Evolutionary conservation across 2,113 vertebrate genomes (phyloP).

Genomic region (Danio rerio): DNA sequence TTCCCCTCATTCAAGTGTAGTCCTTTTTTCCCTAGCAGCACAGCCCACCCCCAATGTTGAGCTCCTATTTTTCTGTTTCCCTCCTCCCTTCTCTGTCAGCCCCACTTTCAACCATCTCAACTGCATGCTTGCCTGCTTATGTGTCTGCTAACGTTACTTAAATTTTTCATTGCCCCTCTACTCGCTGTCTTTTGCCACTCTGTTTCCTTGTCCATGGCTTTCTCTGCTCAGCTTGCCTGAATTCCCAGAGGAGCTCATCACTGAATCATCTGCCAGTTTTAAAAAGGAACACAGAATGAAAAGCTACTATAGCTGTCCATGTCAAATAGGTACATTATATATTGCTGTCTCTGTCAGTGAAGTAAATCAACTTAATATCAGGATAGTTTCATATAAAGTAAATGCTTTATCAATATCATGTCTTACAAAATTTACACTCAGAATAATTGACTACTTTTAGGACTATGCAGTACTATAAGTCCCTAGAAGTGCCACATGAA

Average conservation of each 20-base stretch:
- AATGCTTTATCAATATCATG: not conserved
- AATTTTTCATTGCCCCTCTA: constrained; percentile 72
- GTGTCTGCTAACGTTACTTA: constrained; percentile 72
- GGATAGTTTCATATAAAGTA: not conserved
- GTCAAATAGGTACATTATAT: too few species aligned
- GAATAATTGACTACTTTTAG: not conserved
- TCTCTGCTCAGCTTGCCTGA: not conserved
- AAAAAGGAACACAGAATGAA: not conserved
- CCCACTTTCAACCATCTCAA: constrained; percentile 52
- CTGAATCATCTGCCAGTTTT: constrained; percentile 23
- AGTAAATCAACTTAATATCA: not conserved
- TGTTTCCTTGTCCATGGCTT: constrained; percentile 29
- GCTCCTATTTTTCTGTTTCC: not conserved
- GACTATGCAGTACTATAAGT: not conserved
- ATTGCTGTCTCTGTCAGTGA: not conserved
- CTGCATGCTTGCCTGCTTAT: constrained; percentile 67
- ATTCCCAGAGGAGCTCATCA: constrained; percentile 8
- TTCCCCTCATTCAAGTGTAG: constrained; percentile 47
- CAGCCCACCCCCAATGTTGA: not conserved
- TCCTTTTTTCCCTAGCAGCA: too few species aligned
- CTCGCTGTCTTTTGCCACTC: constrained; percentile 52
- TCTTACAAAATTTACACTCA: constrained; percentile 4
- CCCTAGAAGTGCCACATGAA: not conserved
- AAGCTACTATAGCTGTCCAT: not conserved
- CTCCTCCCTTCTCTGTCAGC: constrained; percentile 49